Base-by-base conservation (phyloP, 2,797 vertebrate genomes). In the Sparus aurata region DNA sequence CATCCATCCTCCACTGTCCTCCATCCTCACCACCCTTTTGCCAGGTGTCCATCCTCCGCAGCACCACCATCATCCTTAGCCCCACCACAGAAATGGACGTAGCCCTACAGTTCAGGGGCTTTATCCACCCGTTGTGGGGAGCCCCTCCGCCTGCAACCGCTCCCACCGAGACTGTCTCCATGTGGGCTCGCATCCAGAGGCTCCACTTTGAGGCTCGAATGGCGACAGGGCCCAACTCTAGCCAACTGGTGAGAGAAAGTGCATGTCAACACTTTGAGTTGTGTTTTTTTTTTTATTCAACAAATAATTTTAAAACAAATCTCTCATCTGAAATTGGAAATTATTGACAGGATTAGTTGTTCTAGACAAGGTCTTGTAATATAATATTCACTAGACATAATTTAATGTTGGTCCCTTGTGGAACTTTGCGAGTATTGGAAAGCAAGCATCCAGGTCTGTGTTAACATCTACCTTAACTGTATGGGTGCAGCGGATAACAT, bases 161-260 rank as follows among this genome's bases (percentile, higher is more conserved):
- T 20, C 90, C 95, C 2, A 90, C 90, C 0, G 97, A 97, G 61
- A 95, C 94, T 0, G 95, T 97, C 25, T 94, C 95, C 4, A 96
- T 98, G 92, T 98, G 97, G 97, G 96, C 96, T 73, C 96, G 97
- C 47, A 96, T 97, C 78, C 97, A 97, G 91, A 95, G 97, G 80
- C 94, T 98, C 12, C 96, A 97, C 12, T 97, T 98, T 70, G 93
- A 96, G 62, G 97, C 96, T 45, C 94, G 92, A 73, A 94, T 98
- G 91, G 96, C 95, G 27, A 90, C 94, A 5, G 95, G 94, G 22
- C 96, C 97, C 0, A 96, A 96, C 82, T 94, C 95, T 6, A 95
- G 94, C 30, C 95, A 96, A 69, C 91, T 97, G 96, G 97, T 98
- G 85, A 96, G 90, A 46, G 22, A 65, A 46, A 41, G 4, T 46